Evolutionary conservation across 1,140 invertebrate genomes (phyloP).

Genomic region (Drosophila saltans): DNA sequence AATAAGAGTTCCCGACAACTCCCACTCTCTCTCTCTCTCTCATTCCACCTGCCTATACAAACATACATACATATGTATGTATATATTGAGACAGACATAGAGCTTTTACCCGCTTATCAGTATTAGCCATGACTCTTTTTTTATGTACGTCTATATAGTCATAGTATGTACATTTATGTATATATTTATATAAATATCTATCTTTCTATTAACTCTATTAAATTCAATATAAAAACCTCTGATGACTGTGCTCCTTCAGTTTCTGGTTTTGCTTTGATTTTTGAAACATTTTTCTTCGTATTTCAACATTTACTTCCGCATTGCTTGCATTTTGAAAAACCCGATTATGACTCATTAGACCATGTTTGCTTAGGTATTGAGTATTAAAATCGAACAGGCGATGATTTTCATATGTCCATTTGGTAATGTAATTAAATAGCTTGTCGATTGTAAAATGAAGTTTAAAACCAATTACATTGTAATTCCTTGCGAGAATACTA

Average conservation of each 20-base stretch:
- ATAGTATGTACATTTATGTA: neutral
- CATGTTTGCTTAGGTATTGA: neutral
- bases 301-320: neutral
- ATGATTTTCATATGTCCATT: no score
- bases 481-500: no score
- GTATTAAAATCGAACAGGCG: neutral
- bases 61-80: neutral
- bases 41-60: neutral
- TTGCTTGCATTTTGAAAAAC: slow-evolving; percentile 4
- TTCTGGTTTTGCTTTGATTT: neutral
- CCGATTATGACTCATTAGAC: slow-evolving; percentile 10
- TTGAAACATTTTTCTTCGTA: neutral
- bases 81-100: neutral
- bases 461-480: no score
- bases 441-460: no score
- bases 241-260: neutral
- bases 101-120: slow-evolving; percentile 7
- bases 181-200: neutral
- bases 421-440: no score
- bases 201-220: neutral
- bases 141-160: neutral
- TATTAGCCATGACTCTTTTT: slow-evolving; percentile 1
- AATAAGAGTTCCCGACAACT: neutral
- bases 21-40: neutral
- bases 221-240: neutral